Evolutionary conservation across 2,113 vertebrate genomes (phyloP).

Genomic region (Vicugna pacos): DNA sequence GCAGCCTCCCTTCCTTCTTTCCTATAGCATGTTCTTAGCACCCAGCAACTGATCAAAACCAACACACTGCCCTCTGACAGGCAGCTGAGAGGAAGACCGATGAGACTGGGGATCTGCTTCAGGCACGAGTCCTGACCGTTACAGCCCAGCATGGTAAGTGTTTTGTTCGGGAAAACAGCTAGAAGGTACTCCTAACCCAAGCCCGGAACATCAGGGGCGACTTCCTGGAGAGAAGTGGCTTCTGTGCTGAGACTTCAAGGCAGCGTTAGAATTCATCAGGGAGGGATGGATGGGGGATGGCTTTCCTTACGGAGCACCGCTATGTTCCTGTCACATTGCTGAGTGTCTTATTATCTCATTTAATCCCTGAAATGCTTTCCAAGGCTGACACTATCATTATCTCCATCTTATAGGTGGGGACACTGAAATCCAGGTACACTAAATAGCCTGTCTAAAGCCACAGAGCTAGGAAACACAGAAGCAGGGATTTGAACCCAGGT

Average conservation of each 20-base stretch:
- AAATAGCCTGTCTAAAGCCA: background rate
- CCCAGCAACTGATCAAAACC: background rate
- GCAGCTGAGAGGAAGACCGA: background rate
- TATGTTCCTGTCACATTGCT: background rate
- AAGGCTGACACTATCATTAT: background rate
- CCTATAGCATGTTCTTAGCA: background rate
- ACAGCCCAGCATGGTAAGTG: background rate
- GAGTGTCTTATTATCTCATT: background rate
- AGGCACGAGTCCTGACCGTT: background rate
- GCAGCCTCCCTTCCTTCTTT: background rate
- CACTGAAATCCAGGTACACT: background rate
- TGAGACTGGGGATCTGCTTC: background rate
- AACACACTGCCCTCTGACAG: background rate
- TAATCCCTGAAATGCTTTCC: background rate
- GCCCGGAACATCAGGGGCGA: background rate
- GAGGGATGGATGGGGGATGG: background rate
- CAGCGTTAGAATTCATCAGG: background rate
- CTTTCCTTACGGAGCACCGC: background rate
- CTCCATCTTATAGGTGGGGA: background rate
- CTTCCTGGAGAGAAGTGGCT: background rate
- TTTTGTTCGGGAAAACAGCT: background rate
- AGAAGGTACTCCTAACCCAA: background rate
- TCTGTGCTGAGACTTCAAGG: background rate
- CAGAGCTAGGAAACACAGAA: background rate
- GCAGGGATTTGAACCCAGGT: background rate